Evolutionary conservation across 1,140 invertebrate species (phyloP).

Genomic region (Papilio glaucus): DNA sequence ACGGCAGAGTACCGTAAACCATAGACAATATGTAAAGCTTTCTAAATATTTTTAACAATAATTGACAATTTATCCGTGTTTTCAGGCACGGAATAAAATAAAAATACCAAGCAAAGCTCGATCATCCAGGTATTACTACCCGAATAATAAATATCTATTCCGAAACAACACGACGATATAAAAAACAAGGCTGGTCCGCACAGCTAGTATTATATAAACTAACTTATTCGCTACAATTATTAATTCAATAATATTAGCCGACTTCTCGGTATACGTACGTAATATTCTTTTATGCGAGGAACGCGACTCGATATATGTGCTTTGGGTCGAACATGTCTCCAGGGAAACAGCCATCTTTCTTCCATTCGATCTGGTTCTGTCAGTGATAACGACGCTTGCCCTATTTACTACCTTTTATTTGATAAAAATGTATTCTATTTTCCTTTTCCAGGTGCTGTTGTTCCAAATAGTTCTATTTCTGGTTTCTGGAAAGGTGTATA

Average conservation of each 20-base stretch:
- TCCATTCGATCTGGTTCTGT: conserved; percentile 54
- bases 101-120: too few relatives aligned
- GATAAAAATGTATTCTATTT: conserved; percentile 31
- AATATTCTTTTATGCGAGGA: conserved; percentile 18
- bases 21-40: background rate
- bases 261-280: background rate
- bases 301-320: conserved; percentile 25
- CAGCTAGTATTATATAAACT: background rate
- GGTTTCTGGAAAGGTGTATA: background rate
- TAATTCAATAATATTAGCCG: background rate
- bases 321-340: conserved; percentile 43
- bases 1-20: background rate
- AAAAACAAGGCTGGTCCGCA: too few relatives aligned
- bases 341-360: conserved; percentile 57
- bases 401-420: conserved; percentile 52
- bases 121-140: too few relatives aligned
- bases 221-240: background rate
- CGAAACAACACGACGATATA: too few relatives aligned
- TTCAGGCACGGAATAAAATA: too few relatives aligned
- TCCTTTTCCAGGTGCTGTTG: background rate
- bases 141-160: too few relatives aligned
- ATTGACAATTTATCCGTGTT: background rate
- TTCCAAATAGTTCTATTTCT: background rate
- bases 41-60: background rate
- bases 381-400: conserved; percentile 55